A percentile compares a stretch with the other conserved stretches of the same genome.
Evolutionary conservation across 2,113 vertebrate genomes (phyloP).

Genomic region (Felis catus): DNA sequence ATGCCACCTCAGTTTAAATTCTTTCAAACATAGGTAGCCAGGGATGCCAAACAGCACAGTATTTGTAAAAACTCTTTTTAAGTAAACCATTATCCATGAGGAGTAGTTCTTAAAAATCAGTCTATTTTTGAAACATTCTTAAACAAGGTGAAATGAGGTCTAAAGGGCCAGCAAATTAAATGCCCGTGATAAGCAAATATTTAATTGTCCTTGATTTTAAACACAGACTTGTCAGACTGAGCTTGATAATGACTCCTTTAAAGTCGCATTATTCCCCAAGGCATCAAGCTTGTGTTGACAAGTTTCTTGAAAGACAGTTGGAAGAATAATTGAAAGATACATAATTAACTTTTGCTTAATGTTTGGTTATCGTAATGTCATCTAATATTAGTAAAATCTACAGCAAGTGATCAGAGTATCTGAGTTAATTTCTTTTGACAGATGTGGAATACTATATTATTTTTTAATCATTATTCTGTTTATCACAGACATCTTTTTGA

Average conservation of each 20-base stretch:
- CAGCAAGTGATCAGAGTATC: slow-evolving; percentile 22
- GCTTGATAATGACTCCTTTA: slow-evolving; percentile 56
- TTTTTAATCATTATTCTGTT: slow-evolving; percentile 53
- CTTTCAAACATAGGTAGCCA: not conserved
- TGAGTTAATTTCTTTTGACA: slow-evolving; percentile 59
- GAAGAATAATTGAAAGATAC: slow-evolving; percentile 59
- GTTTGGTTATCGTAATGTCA: slow-evolving; percentile 58
- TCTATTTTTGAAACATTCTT: not conserved
- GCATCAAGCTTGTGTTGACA: slow-evolving; percentile 66
- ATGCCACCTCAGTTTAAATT: not conserved
- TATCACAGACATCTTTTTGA: slow-evolving; percentile 47
- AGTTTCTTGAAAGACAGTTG: slow-evolving; percentile 61
- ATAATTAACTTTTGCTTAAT: slow-evolving; percentile 62
- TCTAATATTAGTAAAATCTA: slow-evolving; percentile 64
- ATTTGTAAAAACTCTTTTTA: not conserved
- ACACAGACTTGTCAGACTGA: slow-evolving; percentile 50
- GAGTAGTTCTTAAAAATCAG: not conserved
- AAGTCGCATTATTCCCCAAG: slow-evolving; percentile 56
- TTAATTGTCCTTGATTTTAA: slow-evolving; percentile 65
- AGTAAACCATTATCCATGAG: slow-evolving; percentile 23
- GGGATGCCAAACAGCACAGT: not conserved
- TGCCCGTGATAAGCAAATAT: slow-evolving; percentile 35
- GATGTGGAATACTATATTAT: slow-evolving; percentile 11
- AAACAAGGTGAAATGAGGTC: not conserved
- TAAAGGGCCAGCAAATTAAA: slow-evolving; percentile 39